These are phyloP conservation scores for Drosophila birchii DNA, from an alignment of 2,888 invertebrate genomes.

Conservation along the genomic window DNA sequence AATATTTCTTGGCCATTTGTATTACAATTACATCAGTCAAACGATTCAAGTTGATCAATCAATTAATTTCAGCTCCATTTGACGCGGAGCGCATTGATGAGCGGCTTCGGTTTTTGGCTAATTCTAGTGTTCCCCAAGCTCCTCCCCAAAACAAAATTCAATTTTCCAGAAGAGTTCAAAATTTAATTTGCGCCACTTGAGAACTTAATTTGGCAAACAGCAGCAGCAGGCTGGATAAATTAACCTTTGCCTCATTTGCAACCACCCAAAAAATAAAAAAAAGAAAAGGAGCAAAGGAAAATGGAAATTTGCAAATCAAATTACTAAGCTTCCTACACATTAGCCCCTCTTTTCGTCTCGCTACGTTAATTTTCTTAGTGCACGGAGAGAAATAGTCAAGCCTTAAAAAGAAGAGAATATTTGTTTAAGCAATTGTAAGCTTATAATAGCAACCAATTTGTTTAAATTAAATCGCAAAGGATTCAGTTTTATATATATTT, in stretches of 20 bases:
- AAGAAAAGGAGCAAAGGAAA: neutral
- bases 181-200: slow-evolving; percentile 27
- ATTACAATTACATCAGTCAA: slow-evolving; percentile 37
- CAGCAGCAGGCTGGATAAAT: slow-evolving; percentile 7
- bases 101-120: neutral
- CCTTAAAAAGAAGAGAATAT: too few relatives aligned
- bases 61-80: slow-evolving; percentile 27
- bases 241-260: slow-evolving; percentile 26
- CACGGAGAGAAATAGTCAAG: neutral
- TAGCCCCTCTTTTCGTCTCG: slow-evolving; percentile 10
- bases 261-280: neutral
- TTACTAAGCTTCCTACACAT: slow-evolving; percentile 35
- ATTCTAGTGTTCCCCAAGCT: neutral
- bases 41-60: slow-evolving; percentile 20
- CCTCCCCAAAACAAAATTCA: neutral
- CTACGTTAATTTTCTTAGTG: neutral
- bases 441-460: neutral
- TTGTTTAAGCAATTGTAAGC: too few relatives aligned
- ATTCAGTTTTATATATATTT: too few relatives aligned
- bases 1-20: slow-evolving; percentile 32
- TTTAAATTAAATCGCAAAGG: neutral
- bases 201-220: slow-evolving; percentile 18
- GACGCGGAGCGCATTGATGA: neutral
- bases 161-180: slow-evolving; percentile 8
- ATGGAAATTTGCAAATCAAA: slow-evolving; percentile 39